Evolutionary conservation across 2,797 vertebrate genomes (phyloP).

Genomic region (Eurystomus glaucurus): DNA sequence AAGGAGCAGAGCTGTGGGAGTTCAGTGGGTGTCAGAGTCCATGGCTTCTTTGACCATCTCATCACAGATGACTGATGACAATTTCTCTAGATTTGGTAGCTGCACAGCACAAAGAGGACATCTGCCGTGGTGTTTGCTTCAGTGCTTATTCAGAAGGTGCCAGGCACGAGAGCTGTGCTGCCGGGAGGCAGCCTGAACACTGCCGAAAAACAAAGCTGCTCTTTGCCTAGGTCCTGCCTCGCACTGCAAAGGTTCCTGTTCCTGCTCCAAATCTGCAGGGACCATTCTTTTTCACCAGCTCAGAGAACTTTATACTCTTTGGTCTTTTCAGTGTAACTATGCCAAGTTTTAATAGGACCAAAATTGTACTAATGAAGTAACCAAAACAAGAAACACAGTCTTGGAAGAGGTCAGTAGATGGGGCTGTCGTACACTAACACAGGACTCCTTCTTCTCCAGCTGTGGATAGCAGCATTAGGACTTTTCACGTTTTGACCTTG

Average conservation of each 20-base stretch:
- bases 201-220: not conserved
- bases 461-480: fast-evolving
- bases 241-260: fast-evolving
- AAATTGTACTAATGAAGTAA: not conserved
- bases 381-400: not conserved
- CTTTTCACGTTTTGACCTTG: not conserved
- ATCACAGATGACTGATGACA: not conserved
- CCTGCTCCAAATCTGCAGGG: not conserved
- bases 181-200: not conserved
- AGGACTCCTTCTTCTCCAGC: not conserved
- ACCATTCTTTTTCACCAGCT: not conserved
- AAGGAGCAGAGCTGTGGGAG: not conserved
- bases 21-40: not conserved
- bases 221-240: not conserved
- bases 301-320: not conserved
- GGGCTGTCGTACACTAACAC: not conserved
- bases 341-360: not conserved
- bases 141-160: not conserved
- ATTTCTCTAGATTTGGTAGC: not conserved
- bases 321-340: not conserved
- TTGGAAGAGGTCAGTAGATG: constrained; percentile 1
- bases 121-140: not conserved
- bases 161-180: not conserved
- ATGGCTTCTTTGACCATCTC: not conserved
- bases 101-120: not conserved